phyloP scores from a whole-genome alignment of 2,888 invertebrate species.

The Auanema sp. region DNA sequence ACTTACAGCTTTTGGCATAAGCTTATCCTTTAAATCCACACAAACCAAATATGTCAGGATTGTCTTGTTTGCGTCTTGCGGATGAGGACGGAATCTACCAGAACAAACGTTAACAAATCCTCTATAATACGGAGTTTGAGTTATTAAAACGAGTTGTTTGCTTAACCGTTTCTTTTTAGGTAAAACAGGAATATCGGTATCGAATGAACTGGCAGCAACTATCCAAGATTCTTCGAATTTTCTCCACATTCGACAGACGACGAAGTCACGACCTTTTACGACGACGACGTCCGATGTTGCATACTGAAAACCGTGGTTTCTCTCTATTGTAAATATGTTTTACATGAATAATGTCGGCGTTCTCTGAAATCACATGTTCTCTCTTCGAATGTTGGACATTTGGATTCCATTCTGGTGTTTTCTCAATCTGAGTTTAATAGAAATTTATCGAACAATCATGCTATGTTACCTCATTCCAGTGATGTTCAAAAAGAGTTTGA shows the following conservation, averaged over 20 bases:
- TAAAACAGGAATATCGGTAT: conserved; percentile 19
- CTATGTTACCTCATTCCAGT: conserved; percentile 22
- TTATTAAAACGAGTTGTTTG: neutral
- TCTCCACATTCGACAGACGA: conserved; percentile 24
- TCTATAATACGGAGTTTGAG: conserved; percentile 6
- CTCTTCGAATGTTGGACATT: conserved; percentile 15
- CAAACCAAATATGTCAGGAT: conserved; percentile 20
- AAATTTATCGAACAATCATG: neutral
- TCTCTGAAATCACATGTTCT: conserved; percentile 8
- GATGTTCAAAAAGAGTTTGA: conserved; percentile 20
- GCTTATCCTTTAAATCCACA: conserved; percentile 23
- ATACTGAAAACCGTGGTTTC: conserved; percentile 17
- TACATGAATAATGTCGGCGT: conserved; percentile 24
- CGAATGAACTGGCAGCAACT: conserved; percentile 22
- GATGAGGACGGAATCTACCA: conserved; percentile 17
- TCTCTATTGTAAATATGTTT: neutral
- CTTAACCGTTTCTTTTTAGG: conserved; percentile 25
- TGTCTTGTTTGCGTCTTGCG: conserved; percentile 13
- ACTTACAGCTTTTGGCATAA: conserved; percentile 23
- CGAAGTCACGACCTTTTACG: conserved; percentile 23
- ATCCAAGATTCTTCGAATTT: conserved; percentile 14
- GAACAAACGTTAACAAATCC: conserved; percentile 19
- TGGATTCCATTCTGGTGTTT: conserved; percentile 24
- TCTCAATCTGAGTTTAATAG: conserved; percentile 17
- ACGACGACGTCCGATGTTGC: conserved; percentile 24